Evolutionary conservation across 2,888 invertebrate species (phyloP), one percentile per base, ranked within the genome.

Genomic region (Acronicta leporina): DNA sequence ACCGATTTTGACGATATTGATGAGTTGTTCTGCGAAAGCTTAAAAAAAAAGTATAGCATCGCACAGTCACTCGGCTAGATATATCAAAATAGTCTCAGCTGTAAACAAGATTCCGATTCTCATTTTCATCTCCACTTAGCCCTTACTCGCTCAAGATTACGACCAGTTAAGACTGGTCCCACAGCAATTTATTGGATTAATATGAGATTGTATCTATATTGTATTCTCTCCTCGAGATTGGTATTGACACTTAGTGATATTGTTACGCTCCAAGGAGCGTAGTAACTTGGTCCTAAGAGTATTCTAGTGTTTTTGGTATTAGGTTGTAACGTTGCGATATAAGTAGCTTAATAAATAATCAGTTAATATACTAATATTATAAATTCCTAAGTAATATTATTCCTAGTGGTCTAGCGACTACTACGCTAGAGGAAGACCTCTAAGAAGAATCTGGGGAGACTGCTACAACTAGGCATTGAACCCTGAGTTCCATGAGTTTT

Each of bases 161-260:
- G 16, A 27, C 14, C 42, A 55, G 47, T 42, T 55, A 48, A 42
- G 40, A 14, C 33, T 13, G n/a, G n/a, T 55, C 66, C 63, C 14
- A 14, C 40, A 51, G 69, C 61, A 14, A 43, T 63, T 63, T 66
- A 73, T 75, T 69, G 61, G 63, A 69, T 73, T 69, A 64, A 65
- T 69, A 57, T 53, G 27, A 59, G 59, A 63, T 60, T 53, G 66
- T 47, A 30, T 49, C 56, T 54, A 44, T 43, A 63, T 63, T 59
- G 66, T 64, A 40, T 44, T 49, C 33, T 10, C 33, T 33, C 2
- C 11, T 33, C 55, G 41, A 46, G 53, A 57, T 56, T 60, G 44
- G 43, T 59, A 68, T 60, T 57, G 63, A 63, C 67, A 56, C 52
- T 63, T 46, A 66, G 52, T 63, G 53, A 63, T 72, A 72, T 60